Percentiles rank a stretch among this genome's conserved stretches.
These are phyloP conservation scores for Helostoma temminkii DNA, from an alignment of 2,797 vertebrate species.

Conservation along the genomic window DNA sequence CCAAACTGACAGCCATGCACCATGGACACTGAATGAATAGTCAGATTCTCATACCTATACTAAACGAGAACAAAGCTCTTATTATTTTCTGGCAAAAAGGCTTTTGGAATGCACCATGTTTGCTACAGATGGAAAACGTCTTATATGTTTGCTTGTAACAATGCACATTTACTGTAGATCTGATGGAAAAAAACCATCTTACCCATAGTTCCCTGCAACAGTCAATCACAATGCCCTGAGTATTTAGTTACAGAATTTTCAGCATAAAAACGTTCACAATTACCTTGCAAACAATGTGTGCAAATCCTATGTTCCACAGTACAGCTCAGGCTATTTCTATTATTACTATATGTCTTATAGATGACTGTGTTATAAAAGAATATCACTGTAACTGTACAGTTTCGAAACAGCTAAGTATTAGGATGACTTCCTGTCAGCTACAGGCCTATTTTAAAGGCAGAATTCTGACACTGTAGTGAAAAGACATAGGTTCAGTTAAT, in stretches of 20 bases:
- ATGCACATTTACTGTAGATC: background rate
- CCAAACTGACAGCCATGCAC: conserved; percentile 48
- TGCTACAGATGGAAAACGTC: conserved; percentile 11
- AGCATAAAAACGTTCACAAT: background rate
- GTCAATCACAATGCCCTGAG: too few species aligned
- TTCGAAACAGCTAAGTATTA: background rate
- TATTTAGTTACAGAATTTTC: background rate
- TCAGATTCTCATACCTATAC: conserved; percentile 35
- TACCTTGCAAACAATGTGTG: background rate
- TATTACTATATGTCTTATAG: background rate
- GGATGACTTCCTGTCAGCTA: background rate
- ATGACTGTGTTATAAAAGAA: background rate
- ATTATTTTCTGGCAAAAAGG: conserved; percentile 13
- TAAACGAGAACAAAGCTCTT: conserved; percentile 31
- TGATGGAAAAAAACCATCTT: background rate
- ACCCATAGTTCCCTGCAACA: background rate
- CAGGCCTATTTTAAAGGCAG: background rate
- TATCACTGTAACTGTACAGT: background rate
- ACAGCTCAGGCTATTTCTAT: background rate
- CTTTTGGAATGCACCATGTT: conserved; percentile 6
- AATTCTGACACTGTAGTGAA: too few species aligned
- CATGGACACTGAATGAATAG: conserved; percentile 33
- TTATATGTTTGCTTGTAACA: conserved; percentile 1
- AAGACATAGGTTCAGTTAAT: too few species aligned
- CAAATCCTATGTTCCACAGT: background rate